A percentile compares a stretch with the other conserved stretches of the same genome.
Conservation (phyloP, 2,797 vertebrate species). For the Aplochiton taeniatus region DNA sequence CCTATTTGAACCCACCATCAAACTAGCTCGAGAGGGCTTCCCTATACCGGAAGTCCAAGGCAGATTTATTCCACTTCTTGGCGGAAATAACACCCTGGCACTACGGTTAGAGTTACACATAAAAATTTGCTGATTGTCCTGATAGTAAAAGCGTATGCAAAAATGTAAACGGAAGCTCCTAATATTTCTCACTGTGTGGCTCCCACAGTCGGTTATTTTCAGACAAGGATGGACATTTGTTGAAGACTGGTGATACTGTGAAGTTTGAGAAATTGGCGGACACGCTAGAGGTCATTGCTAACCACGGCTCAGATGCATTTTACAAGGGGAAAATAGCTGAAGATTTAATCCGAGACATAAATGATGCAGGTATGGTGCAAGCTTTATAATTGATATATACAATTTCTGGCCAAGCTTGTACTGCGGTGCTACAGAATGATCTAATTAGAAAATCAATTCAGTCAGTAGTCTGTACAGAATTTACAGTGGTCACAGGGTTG, state of each 20-base stretch:
- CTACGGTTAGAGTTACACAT: slow-evolving; percentile 45
- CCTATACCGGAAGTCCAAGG: slow-evolving; percentile 59
- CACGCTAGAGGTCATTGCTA: slow-evolving; percentile 82
- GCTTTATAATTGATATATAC: slow-evolving; percentile 25
- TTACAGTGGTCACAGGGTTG: slow-evolving; percentile 26
- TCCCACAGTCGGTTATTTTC: slow-evolving; percentile 63
- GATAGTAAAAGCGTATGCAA: neutral
- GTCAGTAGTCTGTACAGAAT: slow-evolving; percentile 19
- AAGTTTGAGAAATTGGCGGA: slow-evolving; percentile 82
- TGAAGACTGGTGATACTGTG: slow-evolving; percentile 74
- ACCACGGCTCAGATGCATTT: slow-evolving; percentile 78
- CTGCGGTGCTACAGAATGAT: slow-evolving; percentile 25
- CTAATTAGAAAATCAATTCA: slow-evolving; percentile 43
- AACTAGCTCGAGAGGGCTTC: slow-evolving; percentile 85
- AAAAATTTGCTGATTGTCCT: neutral
- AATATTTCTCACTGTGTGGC: neutral
- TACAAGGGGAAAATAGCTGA: slow-evolving; percentile 81
- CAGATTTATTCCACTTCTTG: slow-evolving; percentile 28
- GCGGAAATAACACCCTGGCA: slow-evolving; percentile 8
- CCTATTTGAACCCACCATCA: slow-evolving; percentile 87
- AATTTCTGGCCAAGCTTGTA: slow-evolving; percentile 20
- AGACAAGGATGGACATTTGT: slow-evolving; percentile 57
- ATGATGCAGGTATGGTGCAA: slow-evolving; percentile 69
- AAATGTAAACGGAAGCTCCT: neutral
- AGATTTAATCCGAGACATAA: slow-evolving; percentile 69